A percentile compares a stretch with the other conserved stretches of the same genome.
These are phyloP conservation scores for Myiotriccus ornatus DNA, from an alignment of 2,797 vertebrate species.

Conservation along the genomic window DNA sequence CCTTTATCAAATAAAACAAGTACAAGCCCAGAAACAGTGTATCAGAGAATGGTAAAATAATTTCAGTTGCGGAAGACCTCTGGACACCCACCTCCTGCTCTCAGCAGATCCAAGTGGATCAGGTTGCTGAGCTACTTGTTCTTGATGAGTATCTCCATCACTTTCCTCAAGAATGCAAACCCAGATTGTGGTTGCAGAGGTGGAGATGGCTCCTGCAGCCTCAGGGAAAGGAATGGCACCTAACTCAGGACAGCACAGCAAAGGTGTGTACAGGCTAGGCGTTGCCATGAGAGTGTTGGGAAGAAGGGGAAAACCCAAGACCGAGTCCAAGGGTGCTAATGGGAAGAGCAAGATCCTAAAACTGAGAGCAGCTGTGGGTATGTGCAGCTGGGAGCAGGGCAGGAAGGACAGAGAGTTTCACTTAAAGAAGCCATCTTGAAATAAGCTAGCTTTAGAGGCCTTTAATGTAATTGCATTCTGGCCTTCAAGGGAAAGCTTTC, in stretches of 20 bases:
- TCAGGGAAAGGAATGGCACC: not conserved
- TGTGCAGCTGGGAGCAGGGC: not conserved
- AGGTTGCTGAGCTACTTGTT: not conserved
- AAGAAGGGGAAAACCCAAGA: not conserved
- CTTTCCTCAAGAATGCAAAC: not conserved
- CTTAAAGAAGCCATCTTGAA: not conserved
- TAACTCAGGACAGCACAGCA: not conserved
- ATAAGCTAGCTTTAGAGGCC: not conserved
- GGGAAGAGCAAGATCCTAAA: not conserved
- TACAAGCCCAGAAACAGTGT: conserved; percentile 27
- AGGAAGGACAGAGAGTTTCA: not conserved
- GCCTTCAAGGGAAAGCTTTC: not conserved
- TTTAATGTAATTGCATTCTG: not conserved
- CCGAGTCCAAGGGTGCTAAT: not conserved
- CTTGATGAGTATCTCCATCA: not conserved
- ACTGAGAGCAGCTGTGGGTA: not conserved
- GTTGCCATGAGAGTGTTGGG: not conserved
- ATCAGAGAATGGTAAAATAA: not conserved
- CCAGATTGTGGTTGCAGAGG: not conserved
- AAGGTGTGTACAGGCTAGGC: not conserved
- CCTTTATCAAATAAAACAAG: conserved; percentile 80
- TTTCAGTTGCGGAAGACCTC: not conserved
- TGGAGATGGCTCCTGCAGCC: not conserved
- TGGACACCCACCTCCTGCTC: not conserved
- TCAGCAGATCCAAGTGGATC: not conserved